These are phyloP conservation scores for Nematostella vectensis DNA, from an alignment of 92 coral and sea anemone genomes.

Conservation along the genomic window DNA sequence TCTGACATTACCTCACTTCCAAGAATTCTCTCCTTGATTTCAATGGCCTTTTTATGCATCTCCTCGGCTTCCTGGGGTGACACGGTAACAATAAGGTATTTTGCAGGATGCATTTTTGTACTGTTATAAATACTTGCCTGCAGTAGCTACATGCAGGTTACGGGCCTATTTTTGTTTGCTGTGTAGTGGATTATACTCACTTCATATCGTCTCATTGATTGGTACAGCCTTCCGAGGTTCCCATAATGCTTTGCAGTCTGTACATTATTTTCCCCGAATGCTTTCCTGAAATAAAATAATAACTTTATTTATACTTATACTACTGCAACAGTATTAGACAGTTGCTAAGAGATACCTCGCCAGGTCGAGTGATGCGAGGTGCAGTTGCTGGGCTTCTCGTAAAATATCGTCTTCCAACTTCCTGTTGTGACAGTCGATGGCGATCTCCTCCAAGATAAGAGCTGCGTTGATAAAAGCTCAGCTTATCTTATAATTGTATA, in stretches of 20 bases:
- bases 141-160: no score
- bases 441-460: conserved; percentile 90
- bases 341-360: conserved; percentile 55
- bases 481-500: background rate
- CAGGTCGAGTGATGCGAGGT: conserved; percentile 79
- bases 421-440: conserved; percentile 77
- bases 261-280: conserved; percentile 96
- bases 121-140: no score
- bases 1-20: conserved; percentile 98
- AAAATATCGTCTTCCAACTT: conserved; percentile 73
- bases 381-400: conserved; percentile 82
- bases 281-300: conserved; percentile 41
- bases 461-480: conserved; percentile 47
- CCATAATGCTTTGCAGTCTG: conserved; percentile 99
- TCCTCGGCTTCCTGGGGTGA: conserved; percentile 95
- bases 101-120: no score
- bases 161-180: no score
- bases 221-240: conserved; percentile 90
- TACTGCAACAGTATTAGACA: background rate
- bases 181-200: no score
- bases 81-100: no score
- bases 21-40: conserved; percentile 83
- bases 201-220: conserved; percentile 89
- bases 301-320: background rate
- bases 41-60: conserved; percentile 97